Percentiles rank a stretch among this genome's conserved stretches.
Evolutionary conservation across 2,888 invertebrate species (phyloP).

Genomic region (Neoascia interrupta): DNA sequence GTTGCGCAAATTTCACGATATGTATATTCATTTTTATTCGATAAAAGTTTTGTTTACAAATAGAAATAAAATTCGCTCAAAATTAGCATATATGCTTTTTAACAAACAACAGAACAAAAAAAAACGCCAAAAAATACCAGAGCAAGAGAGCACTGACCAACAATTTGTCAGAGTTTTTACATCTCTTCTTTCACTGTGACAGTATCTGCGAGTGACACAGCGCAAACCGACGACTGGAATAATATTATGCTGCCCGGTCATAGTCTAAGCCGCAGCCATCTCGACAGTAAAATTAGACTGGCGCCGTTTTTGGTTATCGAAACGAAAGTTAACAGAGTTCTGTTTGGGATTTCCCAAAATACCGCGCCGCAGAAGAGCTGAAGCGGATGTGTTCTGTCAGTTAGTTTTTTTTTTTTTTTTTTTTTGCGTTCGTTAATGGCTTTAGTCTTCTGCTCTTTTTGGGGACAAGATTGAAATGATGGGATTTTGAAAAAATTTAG

Average conservation of each 20-base stretch:
- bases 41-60: conserved; percentile 25
- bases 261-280: conserved; percentile 10
- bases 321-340: conserved; percentile 49
- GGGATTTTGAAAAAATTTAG: conserved; percentile 4
- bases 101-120: too few relatives aligned
- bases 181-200: neutral
- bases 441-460: conserved; percentile 25
- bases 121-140: conserved; percentile 12
- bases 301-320: conserved; percentile 34
- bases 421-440: too few relatives aligned
- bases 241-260: conserved; percentile 32
- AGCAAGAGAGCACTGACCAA: conserved; percentile 40
- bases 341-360: conserved; percentile 36
- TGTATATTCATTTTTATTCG: too few relatives aligned
- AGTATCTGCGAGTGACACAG: conserved; percentile 1
- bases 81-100: conserved; percentile 27
- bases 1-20: neutral
- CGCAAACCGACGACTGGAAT: conserved; percentile 4
- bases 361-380: neutral
- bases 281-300: conserved; percentile 41
- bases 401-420: neutral
- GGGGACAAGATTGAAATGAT: conserved; percentile 17
- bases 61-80: neutral
- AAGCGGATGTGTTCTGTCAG: conserved; percentile 35
- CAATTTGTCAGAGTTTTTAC: conserved; percentile 12